phyloP scores from a whole-genome alignment of 2,888 invertebrate genomes.

The Epinotia demarniana region DNA sequence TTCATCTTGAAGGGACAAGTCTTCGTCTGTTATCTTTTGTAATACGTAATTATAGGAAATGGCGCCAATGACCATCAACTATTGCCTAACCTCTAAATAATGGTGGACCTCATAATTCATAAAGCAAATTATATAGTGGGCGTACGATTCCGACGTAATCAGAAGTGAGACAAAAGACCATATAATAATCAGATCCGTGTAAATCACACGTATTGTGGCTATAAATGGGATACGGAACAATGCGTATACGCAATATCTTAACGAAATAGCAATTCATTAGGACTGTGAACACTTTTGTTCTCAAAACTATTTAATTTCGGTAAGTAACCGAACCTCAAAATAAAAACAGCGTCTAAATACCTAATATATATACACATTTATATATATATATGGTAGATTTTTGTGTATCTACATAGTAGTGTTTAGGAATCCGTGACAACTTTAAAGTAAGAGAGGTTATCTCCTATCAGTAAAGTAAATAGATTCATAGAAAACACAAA shows the following conservation, averaged over 20 bases:
- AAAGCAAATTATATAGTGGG: constrained; percentile 28
- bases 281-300: constrained; percentile 5
- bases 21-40: neutral
- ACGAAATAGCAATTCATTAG: constrained; percentile 17
- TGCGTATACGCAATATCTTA: constrained; percentile 22
- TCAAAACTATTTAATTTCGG: neutral
- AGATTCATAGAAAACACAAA: no score
- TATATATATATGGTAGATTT: no score
- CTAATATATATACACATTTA: no score
- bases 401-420: no score
- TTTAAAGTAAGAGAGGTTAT: no score
- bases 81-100: constrained; percentile 10
- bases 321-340: neutral
- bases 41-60: constrained; percentile 20
- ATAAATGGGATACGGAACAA: constrained; percentile 27
- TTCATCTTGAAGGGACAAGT: neutral
- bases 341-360: neutral
- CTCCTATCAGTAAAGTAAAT: neutral
- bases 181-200: constrained; percentile 33
- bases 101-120: constrained; percentile 9
- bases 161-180: constrained; percentile 21
- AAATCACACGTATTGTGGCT: constrained; percentile 34
- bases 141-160: constrained; percentile 22
- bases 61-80: constrained; percentile 15
- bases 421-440: no score